phyloP scores from a whole-genome alignment of 2,888 invertebrate species.

The Drosophila formosana region DNA sequence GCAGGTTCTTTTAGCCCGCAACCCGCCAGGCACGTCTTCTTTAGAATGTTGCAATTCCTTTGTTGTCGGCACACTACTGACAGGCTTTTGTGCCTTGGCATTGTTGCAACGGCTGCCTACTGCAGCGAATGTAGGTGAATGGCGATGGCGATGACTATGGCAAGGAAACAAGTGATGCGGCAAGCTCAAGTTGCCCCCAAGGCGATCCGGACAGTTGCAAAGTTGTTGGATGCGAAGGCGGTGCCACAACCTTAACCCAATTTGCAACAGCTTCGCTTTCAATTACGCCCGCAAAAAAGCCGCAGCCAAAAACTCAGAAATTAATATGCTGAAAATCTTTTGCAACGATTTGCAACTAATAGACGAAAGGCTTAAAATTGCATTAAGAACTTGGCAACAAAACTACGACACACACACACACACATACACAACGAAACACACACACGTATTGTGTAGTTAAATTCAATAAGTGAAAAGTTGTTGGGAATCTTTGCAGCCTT shows the following conservation, averaged over 20 bases:
- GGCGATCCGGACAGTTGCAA: neutral
- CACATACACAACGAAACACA: constrained; percentile 30
- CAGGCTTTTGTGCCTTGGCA: constrained; percentile 47
- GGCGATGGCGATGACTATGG: neutral
- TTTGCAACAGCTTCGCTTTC: constrained; percentile 55
- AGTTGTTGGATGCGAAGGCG: constrained; percentile 1
- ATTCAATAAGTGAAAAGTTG: constrained; percentile 74
- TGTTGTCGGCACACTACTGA: constrained; percentile 48
- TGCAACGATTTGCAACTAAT: constrained; percentile 75
- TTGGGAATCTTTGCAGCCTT: constrained; percentile 52
- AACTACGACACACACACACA: constrained; percentile 38
- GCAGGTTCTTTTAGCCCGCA: neutral
- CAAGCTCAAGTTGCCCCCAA: constrained; percentile 38
- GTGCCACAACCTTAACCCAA: constrained; percentile 69
- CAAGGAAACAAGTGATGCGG: constrained; percentile 37
- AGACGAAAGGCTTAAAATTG: constrained; percentile 73
- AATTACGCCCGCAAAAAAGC: constrained; percentile 48
- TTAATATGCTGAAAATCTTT: constrained; percentile 73
- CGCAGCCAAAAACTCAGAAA: constrained; percentile 48
- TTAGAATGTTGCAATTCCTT: constrained; percentile 56
- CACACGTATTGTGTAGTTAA: constrained; percentile 23
- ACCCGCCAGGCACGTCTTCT: constrained; percentile 30
- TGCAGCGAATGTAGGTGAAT: constrained; percentile 34
- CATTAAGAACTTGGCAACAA: constrained; percentile 70
- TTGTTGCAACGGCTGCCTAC: constrained; percentile 43